phyloP scores from a whole-genome alignment of 2,888 invertebrate genomes.

The Harpalus rufipes region DNA sequence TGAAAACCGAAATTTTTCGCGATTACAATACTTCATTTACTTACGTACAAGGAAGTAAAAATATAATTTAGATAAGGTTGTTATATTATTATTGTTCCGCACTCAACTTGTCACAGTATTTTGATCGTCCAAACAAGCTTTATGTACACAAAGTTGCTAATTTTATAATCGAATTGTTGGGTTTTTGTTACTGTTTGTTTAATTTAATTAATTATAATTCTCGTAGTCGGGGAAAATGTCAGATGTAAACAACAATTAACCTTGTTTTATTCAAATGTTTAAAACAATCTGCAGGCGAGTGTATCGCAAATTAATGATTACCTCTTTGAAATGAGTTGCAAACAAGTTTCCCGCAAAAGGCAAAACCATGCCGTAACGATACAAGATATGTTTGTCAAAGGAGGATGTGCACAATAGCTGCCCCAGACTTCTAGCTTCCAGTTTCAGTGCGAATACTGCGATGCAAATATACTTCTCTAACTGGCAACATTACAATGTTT shows the following conservation, averaged over 20 bases:
- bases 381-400: slow-evolving; percentile 50
- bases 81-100: no score
- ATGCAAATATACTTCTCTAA: slow-evolving; percentile 46
- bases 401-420: slow-evolving; percentile 22
- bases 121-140: no score
- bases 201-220: slow-evolving; percentile 42
- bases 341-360: slow-evolving; percentile 44
- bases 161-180: slow-evolving; percentile 12
- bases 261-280: slow-evolving; percentile 1
- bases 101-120: no score
- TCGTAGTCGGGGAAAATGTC: slow-evolving; percentile 14
- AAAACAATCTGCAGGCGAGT: slow-evolving; percentile 33
- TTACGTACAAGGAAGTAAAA: no score
- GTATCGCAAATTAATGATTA: slow-evolving; percentile 54
- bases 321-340: slow-evolving; percentile 24
- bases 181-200: slow-evolving; percentile 19
- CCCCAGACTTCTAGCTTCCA: neutral
- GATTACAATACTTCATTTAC: no score
- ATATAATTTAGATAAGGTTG: no score
- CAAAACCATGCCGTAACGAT: slow-evolving; percentile 45
- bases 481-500: slow-evolving; percentile 41
- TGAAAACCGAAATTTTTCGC: no score
- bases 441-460: neutral
- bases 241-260: slow-evolving; percentile 38
- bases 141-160: no score